These are phyloP conservation scores for Teinopalpus imperialis DNA, from an alignment of 2,888 invertebrate species.

Conservation along the genomic window DNA sequence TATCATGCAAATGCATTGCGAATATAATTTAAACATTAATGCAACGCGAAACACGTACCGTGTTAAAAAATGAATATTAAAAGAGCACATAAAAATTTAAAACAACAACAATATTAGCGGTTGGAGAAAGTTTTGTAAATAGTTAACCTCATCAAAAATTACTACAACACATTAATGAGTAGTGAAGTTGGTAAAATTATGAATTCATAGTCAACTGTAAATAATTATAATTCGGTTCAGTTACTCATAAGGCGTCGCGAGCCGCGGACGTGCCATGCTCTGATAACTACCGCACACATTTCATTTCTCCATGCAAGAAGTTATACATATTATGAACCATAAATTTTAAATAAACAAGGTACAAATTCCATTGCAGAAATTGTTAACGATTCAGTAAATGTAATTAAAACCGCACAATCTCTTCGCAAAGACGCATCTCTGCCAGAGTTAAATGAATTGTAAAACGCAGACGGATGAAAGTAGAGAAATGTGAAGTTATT, in stretches of 20 bases:
- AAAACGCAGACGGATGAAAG: constrained; percentile 60
- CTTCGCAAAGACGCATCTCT: constrained; percentile 48
- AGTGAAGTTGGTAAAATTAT: constrained; percentile 24
- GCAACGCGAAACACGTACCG: background rate
- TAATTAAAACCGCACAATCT: constrained; percentile 65
- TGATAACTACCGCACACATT: constrained; percentile 65
- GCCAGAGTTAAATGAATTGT: constrained; percentile 65
- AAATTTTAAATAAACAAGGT: constrained; percentile 52
- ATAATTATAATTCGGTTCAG: constrained; percentile 71
- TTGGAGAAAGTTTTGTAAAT: constrained; percentile 15
- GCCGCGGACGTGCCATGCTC: constrained; percentile 66
- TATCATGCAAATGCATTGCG: background rate
- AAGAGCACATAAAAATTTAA: background rate
- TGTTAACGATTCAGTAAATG: constrained; percentile 44
- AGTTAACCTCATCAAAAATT: constrained; percentile 19
- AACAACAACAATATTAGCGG: background rate
- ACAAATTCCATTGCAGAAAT: constrained; percentile 44
- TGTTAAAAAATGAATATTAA: too few species aligned
- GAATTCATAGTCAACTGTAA: constrained; percentile 58
- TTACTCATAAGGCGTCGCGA: constrained; percentile 61
- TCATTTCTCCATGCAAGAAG: constrained; percentile 63
- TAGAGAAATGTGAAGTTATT: constrained; percentile 56
- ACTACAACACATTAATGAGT: constrained; percentile 11
- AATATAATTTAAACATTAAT: background rate
- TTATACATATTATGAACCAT: constrained; percentile 51